These are phyloP conservation scores for Medauroidea extradentata DNA, from an alignment of 1,140 invertebrate species.

Conservation along the genomic window DNA sequence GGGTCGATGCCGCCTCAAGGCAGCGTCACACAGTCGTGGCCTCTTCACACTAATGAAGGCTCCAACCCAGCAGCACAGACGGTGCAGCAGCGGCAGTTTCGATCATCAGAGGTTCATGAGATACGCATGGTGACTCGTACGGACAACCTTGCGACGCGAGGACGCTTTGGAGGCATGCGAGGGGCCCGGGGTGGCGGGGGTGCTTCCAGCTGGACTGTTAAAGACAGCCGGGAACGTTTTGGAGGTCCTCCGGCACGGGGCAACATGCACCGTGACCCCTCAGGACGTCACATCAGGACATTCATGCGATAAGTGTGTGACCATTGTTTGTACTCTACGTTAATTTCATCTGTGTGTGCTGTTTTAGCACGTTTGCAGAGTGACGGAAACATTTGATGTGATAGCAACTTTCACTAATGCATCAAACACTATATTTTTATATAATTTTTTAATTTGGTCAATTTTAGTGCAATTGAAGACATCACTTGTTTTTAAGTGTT, in stretches of 20 bases:
- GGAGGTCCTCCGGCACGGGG: constrained; percentile 5
- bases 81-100: constrained; percentile 4
- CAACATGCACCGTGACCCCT: neutral
- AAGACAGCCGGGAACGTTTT: constrained; percentile 10
- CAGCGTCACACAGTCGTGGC: neutral
- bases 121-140: constrained; percentile 7
- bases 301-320: constrained; percentile 8
- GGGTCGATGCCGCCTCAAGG: constrained; percentile 6
- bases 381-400: too few species aligned
- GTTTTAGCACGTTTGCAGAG: too few species aligned
- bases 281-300: constrained; percentile 1
- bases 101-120: constrained; percentile 7
- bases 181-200: neutral
- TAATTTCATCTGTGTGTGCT: too few species aligned
- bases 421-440: too few species aligned
- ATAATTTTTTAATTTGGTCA: too few species aligned
- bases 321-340: too few species aligned
- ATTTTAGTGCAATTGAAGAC: too few species aligned
- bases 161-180: neutral
- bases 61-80: neutral
- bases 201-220: constrained; percentile 1
- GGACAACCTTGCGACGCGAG: constrained; percentile 4
- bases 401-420: too few species aligned
- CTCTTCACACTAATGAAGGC: constrained; percentile 1
- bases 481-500: too few species aligned